Evolutionary conservation across 2,113 vertebrate species (phyloP).

Genomic region (Pogona vitticeps): DNA sequence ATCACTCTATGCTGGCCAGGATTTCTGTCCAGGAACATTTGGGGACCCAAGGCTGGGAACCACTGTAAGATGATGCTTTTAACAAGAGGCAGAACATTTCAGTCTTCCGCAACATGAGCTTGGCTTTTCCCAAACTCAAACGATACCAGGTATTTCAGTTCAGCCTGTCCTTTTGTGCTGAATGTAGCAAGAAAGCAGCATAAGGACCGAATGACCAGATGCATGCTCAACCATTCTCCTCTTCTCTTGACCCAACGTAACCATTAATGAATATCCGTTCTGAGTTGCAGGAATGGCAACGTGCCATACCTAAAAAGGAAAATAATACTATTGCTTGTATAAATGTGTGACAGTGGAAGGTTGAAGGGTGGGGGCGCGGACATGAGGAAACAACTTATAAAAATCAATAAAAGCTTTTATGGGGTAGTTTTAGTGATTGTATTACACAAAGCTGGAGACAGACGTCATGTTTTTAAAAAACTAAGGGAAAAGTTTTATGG

Average conservation of each 20-base stretch:
- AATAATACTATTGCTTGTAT: not conserved
- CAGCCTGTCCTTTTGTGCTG: not conserved
- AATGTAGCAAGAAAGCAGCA: not conserved
- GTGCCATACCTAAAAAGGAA: not conserved
- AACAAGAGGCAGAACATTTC: too few species aligned
- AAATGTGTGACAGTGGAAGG: too few species aligned
- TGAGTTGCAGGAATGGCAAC: not conserved
- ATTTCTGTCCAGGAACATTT: too few species aligned
- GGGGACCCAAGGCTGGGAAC: too few species aligned
- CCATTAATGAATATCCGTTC: not conserved
- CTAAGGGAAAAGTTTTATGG: not conserved
- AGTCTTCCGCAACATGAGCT: too few species aligned
- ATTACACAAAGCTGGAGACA: constrained; percentile 32
- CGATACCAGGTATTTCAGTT: not conserved
- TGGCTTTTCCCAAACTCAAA: not conserved
- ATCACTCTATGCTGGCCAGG: too few species aligned
- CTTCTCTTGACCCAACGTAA: not conserved
- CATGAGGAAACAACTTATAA: constrained; percentile 11
- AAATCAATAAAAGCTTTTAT: constrained; percentile 46
- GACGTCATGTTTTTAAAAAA: constrained; percentile 1
- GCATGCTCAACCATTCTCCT: not conserved
- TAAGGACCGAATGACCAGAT: not conserved
- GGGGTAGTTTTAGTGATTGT: constrained; percentile 23
- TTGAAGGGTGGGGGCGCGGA: too few species aligned
- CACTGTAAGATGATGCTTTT: too few species aligned